Base-by-base conservation (phyloP, 2,888 invertebrate species). In the Seira ritae region DNA sequence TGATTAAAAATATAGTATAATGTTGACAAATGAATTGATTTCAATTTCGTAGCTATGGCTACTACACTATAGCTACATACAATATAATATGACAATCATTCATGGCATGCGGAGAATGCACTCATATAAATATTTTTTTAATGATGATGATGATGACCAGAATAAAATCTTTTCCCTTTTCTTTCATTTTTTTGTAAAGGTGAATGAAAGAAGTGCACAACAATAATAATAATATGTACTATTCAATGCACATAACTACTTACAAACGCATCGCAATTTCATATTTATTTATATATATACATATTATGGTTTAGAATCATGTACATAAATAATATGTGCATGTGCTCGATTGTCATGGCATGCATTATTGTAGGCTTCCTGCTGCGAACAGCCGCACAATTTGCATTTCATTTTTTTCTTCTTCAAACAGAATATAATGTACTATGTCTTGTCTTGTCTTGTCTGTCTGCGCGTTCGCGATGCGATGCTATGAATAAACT, bases 331-430 rank as follows among this genome's bases (percentile, higher is more conserved):
- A 75, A 75, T 74, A 77, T 80, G 80, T 74, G 74, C 83, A 83
- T 79, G 78, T 83, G 74, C 77, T 72, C 66, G 65, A 83, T 78
- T 83, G 83, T 83, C 67, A 79, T 83, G 83, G 83, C 77, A 83
- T 83, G 83, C 83, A 78, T 78, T 83, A 73, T 68, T 83, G 50
- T 73, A 78, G 83, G 83, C 83, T 83, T 83, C 83, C 83, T 83
- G 83, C 83, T 83, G 83, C 15, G 69, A 69, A 24, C 19, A 69
- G 83, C 62, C 78, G 65, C 72, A 74, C 78, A 83, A 62, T 83
- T 83, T 83, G 78, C 83, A 83, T 83, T 83, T 80, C 71, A 55
- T 31, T 80, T 62, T 62, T 66, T n/a, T n/a, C n/a, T n/a, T n/a
- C n/a, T n/a, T n/a, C n/a, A n/a, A 62, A 62, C 15, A 20, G 15